Evolutionary conservation across 2,888 invertebrate genomes (phyloP).

Genomic region (Octodonta nipae): DNA sequence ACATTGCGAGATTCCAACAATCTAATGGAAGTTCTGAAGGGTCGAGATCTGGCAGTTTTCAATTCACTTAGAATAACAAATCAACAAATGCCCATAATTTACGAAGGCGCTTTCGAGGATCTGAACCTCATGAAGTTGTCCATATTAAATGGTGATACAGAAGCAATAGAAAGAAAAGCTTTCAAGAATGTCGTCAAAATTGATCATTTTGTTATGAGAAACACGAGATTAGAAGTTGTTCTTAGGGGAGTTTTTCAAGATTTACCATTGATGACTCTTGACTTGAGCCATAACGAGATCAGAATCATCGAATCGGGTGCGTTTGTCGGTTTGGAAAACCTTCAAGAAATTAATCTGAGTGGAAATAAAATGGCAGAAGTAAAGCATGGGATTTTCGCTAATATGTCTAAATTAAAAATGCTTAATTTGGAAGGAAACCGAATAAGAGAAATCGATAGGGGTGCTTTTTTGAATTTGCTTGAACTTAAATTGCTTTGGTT

Average conservation of each 20-base stretch:
- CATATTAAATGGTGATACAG: neutral
- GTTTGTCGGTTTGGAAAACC: neutral
- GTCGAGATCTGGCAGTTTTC: neutral
- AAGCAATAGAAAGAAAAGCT: neutral
- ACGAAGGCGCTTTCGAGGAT: constrained; percentile 5
- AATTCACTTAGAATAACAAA: neutral
- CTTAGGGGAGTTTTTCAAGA: neutral
- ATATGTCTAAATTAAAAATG: no score
- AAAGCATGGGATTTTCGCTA: no score
- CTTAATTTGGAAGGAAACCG: no score
- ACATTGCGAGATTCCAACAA: neutral
- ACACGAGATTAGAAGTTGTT: neutral
- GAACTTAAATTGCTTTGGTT: no score
- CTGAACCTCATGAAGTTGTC: neutral
- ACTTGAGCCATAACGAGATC: constrained; percentile 6
- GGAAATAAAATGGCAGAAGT: no score
- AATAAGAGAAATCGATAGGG: no score
- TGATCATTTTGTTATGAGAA: neutral
- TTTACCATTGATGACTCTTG: constrained; percentile 2
- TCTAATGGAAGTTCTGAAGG: neutral
- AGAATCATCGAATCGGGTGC: constrained; percentile 1
- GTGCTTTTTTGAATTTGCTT: no score
- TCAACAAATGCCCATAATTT: constrained; percentile 6
- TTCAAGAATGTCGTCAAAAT: constrained; percentile 3
- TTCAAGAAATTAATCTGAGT: neutral